Percentiles rank a stretch among this genome's conserved stretches.
phyloP scores from a whole-genome alignment of 1,140 invertebrate species.

The Calephelis virginiensis region DNA sequence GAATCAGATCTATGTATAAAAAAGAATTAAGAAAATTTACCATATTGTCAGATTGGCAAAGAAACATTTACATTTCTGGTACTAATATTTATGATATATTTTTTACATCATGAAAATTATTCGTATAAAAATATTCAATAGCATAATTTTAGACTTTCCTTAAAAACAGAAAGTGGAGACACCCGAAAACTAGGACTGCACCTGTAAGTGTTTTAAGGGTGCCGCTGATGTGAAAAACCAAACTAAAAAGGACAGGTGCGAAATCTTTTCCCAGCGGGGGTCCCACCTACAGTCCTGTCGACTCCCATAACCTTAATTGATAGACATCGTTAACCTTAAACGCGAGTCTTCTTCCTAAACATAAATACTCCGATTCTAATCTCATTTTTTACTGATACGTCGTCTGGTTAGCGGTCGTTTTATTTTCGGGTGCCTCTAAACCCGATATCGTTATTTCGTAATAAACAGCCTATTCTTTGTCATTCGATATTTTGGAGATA shows the following conservation, averaged over 20 bases:
- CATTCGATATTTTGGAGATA: constrained; percentile 72
- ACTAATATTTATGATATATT: too few relatives aligned
- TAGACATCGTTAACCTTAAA: constrained; percentile 77
- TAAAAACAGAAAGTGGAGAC: constrained; percentile 1
- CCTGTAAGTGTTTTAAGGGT: constrained; percentile 62
- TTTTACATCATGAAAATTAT: too few relatives aligned
- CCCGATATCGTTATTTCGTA: constrained; percentile 69
- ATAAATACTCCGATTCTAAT: constrained; percentile 74
- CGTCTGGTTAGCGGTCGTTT: constrained; percentile 58
- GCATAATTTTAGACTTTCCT: not conserved
- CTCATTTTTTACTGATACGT: constrained; percentile 61
- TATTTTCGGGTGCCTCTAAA: constrained; percentile 71
- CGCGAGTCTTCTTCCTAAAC: constrained; percentile 61
- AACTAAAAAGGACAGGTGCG: constrained; percentile 71
- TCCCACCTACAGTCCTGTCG: constrained; percentile 52
- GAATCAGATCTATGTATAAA: too few relatives aligned
- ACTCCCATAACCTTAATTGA: constrained; percentile 75
- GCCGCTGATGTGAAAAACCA: constrained; percentile 59
- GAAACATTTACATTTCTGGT: too few relatives aligned
- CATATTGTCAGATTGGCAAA: too few relatives aligned
- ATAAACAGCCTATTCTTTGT: constrained; percentile 75
- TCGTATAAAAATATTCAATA: too few relatives aligned
- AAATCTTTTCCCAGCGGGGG: constrained; percentile 70
- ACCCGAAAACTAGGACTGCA: constrained; percentile 37
- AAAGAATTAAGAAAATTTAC: too few relatives aligned